Percentiles rank a stretch among this genome's conserved stretches.
These are phyloP conservation scores for Gonocerus acuteangulatus DNA, from an alignment of 2,888 invertebrate species.

Conservation along the genomic window DNA sequence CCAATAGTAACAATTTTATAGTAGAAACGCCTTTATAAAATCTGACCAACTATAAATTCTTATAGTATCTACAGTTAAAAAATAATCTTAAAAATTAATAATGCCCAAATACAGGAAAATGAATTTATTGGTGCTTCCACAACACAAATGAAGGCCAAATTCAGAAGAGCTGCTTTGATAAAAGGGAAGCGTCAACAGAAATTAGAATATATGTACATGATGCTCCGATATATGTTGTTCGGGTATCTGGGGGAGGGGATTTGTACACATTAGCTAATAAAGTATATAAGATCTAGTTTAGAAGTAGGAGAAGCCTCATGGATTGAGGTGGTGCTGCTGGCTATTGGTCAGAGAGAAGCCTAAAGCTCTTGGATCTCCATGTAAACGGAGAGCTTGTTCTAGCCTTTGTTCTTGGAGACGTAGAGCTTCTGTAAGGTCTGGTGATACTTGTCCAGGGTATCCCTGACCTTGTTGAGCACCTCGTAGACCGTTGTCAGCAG, in stretches of 20 bases:
- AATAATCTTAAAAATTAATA: slow-evolving; percentile 36
- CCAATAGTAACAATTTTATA: slow-evolving; percentile 24
- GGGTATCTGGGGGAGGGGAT: slow-evolving; percentile 13
- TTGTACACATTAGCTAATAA: slow-evolving; percentile 21
- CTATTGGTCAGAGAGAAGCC: slow-evolving; percentile 58
- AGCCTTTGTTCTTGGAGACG: slow-evolving; percentile 69
- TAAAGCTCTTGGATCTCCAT: slow-evolving; percentile 69
- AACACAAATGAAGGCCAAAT: not conserved
- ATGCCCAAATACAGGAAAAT: slow-evolving; percentile 37
- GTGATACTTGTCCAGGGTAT: slow-evolving; percentile 53
- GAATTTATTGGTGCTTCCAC: slow-evolving; percentile 34
- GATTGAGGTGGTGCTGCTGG: slow-evolving; percentile 39
- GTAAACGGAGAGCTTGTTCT: slow-evolving; percentile 73
- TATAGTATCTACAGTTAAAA: slow-evolving; percentile 23
- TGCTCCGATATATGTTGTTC: slow-evolving; percentile 22
- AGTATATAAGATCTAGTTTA: slow-evolving; percentile 36
- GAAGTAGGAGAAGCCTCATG: slow-evolving; percentile 40
- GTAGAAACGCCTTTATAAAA: slow-evolving; percentile 25
- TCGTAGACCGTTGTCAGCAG: slow-evolving; percentile 40
- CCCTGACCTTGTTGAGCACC: slow-evolving; percentile 45
- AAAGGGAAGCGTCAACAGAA: slow-evolving; percentile 20
- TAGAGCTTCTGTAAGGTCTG: slow-evolving; percentile 63
- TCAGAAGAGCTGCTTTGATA: not conserved
- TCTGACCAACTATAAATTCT: slow-evolving; percentile 36
- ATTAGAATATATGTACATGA: slow-evolving; percentile 20